A percentile compares a stretch with the other conserved stretches of the same genome.
Evolutionary conservation across 30 jellyfish, hydroid and myxozoan genomes (phyloP).

Genomic region (Catostylus mosaicus): DNA sequence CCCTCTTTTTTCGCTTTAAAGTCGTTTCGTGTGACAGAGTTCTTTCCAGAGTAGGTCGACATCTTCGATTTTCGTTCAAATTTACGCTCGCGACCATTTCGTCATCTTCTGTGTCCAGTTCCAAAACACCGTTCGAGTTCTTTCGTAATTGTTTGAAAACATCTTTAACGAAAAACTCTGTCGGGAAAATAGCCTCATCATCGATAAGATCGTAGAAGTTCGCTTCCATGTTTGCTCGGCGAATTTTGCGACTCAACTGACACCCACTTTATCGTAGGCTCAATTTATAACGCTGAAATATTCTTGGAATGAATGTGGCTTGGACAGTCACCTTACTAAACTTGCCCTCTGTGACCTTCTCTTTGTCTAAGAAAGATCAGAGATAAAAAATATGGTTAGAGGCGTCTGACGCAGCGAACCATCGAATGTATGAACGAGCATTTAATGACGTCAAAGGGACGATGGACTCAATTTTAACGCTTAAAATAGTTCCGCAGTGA

Average conservation of each 20-base stretch:
- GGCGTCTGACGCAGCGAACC: background rate
- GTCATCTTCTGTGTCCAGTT: background rate
- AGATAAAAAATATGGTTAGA: background rate
- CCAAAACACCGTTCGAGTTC: background rate
- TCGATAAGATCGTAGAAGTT: background rate
- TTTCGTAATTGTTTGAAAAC: background rate
- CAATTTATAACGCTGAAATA: background rate
- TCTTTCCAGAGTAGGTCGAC: constrained; percentile 11
- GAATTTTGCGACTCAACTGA: background rate
- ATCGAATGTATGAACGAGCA: background rate
- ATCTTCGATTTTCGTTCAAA: background rate
- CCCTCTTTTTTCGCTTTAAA: constrained; percentile 7
- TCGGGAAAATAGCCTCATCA: constrained; percentile 1
- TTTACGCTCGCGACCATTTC: background rate
- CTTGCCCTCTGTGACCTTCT: constrained; percentile 2
- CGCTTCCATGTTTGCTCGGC: background rate
- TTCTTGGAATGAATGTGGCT: constrained; percentile 31
- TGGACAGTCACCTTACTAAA: background rate
- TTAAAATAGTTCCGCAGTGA: background rate
- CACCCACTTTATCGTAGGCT: background rate
- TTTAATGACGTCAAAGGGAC: background rate
- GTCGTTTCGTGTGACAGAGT: constrained; percentile 17
- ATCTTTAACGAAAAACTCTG: background rate
- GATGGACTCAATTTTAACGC: background rate
- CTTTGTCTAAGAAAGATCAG: background rate